These are phyloP conservation scores for Gonatopus flavifemur DNA, from an alignment of 1,140 invertebrate species.

Conservation along the genomic window DNA sequence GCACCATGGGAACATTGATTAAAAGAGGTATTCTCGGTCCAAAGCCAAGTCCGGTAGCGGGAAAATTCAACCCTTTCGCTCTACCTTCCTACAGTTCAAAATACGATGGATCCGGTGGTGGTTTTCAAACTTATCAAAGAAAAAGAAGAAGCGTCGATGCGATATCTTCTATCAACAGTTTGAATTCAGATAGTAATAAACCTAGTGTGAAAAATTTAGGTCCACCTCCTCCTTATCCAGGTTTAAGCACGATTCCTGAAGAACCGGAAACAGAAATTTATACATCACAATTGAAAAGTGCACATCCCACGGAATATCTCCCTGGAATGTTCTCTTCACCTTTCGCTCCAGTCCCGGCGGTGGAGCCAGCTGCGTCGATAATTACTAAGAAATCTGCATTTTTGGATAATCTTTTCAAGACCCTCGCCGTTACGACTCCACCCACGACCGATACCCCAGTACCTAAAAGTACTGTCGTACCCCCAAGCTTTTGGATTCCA, in stretches of 20 bases:
- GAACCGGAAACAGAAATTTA: conserved; percentile 24
- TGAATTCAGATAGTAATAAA: conserved; percentile 1
- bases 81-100: neutral
- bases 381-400: conserved; percentile 47
- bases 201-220: conserved; percentile 15
- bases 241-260: conserved; percentile 10
- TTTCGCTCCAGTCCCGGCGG: conserved; percentile 21
- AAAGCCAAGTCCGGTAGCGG: too few relatives aligned
- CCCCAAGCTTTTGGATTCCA: conserved; percentile 49
- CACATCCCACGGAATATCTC: conserved; percentile 24
- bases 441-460: conserved; percentile 6
- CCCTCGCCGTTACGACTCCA: conserved; percentile 34
- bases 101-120: too few relatives aligned
- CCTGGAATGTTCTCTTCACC: conserved; percentile 30
- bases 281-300: neutral
- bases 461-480: conserved; percentile 46
- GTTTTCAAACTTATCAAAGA: too few relatives aligned
- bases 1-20: too few relatives aligned
- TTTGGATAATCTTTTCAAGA: conserved; percentile 47
- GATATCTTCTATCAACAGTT: neutral
- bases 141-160: conserved; percentile 22
- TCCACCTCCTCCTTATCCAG: conserved; percentile 21
- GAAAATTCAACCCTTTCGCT: too few relatives aligned
- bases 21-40: conserved; percentile 33
- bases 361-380: conserved; percentile 43